phyloP scores from a whole-genome alignment of 2,113 vertebrate genomes.

The Perca flavescens region DNA sequence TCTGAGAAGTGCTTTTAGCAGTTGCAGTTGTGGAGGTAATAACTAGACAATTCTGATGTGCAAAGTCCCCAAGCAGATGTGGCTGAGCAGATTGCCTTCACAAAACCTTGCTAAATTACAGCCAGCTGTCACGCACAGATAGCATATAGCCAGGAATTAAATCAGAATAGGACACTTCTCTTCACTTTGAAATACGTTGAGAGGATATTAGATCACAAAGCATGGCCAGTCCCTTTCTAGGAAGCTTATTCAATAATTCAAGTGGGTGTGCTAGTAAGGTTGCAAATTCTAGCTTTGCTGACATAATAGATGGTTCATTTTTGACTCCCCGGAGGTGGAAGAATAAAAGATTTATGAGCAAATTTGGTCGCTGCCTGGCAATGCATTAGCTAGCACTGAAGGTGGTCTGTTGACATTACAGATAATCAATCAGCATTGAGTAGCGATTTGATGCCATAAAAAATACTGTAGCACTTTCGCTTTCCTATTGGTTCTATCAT shows the following conservation, averaged over 20 bases:
- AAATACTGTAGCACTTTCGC: constrained; percentile 24
- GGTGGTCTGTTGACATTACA: constrained; percentile 47
- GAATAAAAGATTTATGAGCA: constrained; percentile 62
- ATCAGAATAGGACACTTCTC: constrained; percentile 47
- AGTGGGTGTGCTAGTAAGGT: constrained; percentile 30
- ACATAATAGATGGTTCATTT: constrained; percentile 66
- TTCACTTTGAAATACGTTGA: constrained; percentile 67
- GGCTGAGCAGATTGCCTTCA: constrained; percentile 26
- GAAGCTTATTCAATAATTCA: constrained; percentile 72
- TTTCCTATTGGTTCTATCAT: constrained; percentile 56
- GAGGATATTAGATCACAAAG: constrained; percentile 68
- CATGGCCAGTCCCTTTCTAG: constrained; percentile 44
- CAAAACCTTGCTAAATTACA: constrained; percentile 40
- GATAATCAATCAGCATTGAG: constrained; percentile 63
- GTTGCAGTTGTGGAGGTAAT: constrained; percentile 4
- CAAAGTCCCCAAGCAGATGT: constrained; percentile 48
- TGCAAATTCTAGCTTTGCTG: constrained; percentile 56
- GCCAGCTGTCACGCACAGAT: constrained; percentile 58
- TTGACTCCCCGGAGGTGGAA: constrained; percentile 46
- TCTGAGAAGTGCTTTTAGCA: constrained; percentile 16
- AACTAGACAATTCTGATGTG: constrained; percentile 34
- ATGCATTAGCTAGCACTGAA: constrained; percentile 40
- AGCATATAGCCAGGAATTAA: constrained; percentile 26
- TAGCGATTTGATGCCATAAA: constrained; percentile 51
- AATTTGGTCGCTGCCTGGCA: constrained; percentile 36